Evolutionary conservation across 2,113 vertebrate species (phyloP).

Genomic region (Carassius gibelio): DNA sequence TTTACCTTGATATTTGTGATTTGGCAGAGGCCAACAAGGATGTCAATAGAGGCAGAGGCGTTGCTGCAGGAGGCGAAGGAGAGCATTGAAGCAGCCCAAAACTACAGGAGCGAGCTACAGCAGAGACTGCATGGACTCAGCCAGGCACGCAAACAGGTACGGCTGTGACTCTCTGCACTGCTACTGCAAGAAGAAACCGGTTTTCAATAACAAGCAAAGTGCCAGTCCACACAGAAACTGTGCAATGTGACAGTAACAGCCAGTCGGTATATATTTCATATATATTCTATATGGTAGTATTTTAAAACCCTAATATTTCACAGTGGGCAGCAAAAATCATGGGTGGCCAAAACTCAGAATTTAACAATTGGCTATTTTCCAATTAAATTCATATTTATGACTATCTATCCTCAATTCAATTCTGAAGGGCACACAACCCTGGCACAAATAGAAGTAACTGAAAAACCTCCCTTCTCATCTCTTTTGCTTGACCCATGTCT

Average conservation of each 20-base stretch:
- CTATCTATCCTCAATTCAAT: too few species aligned
- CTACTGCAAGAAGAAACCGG: neutral
- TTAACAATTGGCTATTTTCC: neutral
- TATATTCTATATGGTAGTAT: neutral
- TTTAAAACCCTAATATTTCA: neutral
- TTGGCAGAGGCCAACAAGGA: slow-evolving; percentile 56
- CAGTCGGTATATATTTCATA: neutral
- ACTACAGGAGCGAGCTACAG: slow-evolving; percentile 88
- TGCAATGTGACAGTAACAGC: neutral
- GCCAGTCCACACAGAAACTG: neutral
- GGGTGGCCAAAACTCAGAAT: neutral
- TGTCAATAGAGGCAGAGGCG: slow-evolving; percentile 76
- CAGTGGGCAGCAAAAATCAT: neutral
- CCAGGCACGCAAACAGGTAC: slow-evolving; percentile 88
- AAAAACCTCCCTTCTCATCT: neutral
- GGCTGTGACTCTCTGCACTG: neutral
- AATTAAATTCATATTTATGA: too few species aligned
- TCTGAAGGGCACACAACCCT: too few species aligned
- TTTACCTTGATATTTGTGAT: slow-evolving; percentile 20
- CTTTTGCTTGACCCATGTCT: neutral
- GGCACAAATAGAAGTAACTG: neutral
- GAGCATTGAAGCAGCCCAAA: slow-evolving; percentile 92
- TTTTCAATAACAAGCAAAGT: neutral
- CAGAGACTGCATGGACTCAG: slow-evolving; percentile 86
- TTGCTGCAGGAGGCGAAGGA: slow-evolving; percentile 90